Evolutionary conservation across 2,888 invertebrate species (phyloP).

Genomic region (Monopis laevigella): DNA sequence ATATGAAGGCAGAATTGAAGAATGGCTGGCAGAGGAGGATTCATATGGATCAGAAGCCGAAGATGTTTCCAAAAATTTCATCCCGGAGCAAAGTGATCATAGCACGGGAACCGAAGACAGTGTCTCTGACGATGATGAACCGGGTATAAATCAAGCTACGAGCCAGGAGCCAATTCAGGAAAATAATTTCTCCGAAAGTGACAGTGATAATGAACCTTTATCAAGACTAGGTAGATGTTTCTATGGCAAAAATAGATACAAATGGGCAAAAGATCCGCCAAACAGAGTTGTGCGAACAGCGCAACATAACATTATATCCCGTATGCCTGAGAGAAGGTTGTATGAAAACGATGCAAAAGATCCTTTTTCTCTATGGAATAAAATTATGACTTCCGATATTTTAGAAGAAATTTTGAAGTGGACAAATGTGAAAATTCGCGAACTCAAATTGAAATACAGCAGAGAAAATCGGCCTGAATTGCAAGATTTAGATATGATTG

Average conservation of each 20-base stretch:
- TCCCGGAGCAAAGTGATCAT: constrained; percentile 15
- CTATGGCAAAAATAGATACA: constrained; percentile 18
- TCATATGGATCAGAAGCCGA: too few species aligned
- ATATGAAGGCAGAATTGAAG: constrained; percentile 8
- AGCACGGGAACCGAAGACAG: constrained; percentile 14
- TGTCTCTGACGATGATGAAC: constrained; percentile 13
- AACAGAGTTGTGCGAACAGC: constrained; percentile 15
- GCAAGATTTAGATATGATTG: constrained; percentile 10
- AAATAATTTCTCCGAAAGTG: constrained; percentile 10
- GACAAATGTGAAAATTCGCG: constrained; percentile 7
- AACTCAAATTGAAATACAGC: not conserved
- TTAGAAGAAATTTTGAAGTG: constrained; percentile 9
- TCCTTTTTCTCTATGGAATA: constrained; percentile 11
- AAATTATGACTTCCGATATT: not conserved
- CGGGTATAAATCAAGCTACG: constrained; percentile 10
- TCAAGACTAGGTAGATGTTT: constrained; percentile 13
- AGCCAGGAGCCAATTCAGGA: constrained; percentile 7
- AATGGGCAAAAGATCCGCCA: constrained; percentile 14
- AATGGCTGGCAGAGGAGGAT: constrained; percentile 7
- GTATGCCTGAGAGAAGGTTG: constrained; percentile 12
- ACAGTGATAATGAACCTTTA: constrained; percentile 15
- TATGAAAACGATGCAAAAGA: constrained; percentile 12
- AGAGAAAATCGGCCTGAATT: constrained; percentile 9
- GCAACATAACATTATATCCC: constrained; percentile 16
- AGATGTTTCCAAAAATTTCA: too few species aligned